Base-by-base conservation (phyloP, 1,140 invertebrate species). In the Heliconius himera region DNA sequence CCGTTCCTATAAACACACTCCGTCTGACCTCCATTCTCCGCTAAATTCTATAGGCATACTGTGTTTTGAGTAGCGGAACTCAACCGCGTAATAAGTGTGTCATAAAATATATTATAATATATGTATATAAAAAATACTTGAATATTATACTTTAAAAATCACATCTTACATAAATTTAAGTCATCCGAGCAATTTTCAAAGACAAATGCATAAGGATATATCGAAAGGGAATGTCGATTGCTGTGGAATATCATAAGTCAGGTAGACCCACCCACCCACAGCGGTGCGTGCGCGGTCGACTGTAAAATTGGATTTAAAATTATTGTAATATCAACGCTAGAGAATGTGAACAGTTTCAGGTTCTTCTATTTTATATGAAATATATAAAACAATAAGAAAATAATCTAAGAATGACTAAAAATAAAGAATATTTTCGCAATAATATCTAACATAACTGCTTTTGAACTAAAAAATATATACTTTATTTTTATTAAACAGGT, bases 271-370 rank as follows among this genome's bases (percentile, higher is more conserved):
- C 80, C 80, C 80, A 78, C 76, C 80, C 80, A 81, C 76, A 73
- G 76, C 76, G 76, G 36, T 77, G 72, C 76, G 76, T 56, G 80
- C 66, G 80, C 80, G 80, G 56, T 66, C 41, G 70, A 74, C 76
- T 78, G 80, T 60, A 78, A 81, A 81, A 81, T 81, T 81, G 76
- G 76, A 81, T 78, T 74, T 72, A 71, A 81, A 81, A 74, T 78
- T 54, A 81, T 81, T 78, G 76, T 73, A 71, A 81, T 75, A 77
- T 78, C 60, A 72, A 71, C 51, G 70, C 70, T 54, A 72, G 74
- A 22, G 73, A 74, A 56, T 75, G 74, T 75, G 60, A 46, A 56
- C 74, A 51, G 60, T 66, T 66, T 29, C 76, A 71, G 49, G n/a
- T 72, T 70, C 49, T 71, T 0, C 9, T 6, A 66, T 60, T 11